Evolutionary conservation across 2,888 invertebrate genomes (phyloP).

Genomic region (Hirtodrosophila cameraria): DNA sequence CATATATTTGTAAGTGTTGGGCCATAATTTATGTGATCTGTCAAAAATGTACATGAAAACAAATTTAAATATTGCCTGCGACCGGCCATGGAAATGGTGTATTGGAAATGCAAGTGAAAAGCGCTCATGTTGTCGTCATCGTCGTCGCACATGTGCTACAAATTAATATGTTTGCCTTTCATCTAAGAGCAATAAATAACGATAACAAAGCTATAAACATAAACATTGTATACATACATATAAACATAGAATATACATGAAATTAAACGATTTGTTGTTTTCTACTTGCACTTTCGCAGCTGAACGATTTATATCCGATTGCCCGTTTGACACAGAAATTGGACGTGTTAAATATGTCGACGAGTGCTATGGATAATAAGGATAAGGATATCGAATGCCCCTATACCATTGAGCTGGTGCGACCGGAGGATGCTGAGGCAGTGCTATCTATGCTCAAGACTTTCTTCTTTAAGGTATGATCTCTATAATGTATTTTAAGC

Average conservation of each 20-base stretch:
- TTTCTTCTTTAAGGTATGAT: constrained; percentile 86
- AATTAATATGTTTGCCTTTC: constrained; percentile 67
- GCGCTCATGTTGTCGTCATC: constrained; percentile 18
- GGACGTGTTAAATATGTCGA: constrained; percentile 80
- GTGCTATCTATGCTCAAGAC: constrained; percentile 86
- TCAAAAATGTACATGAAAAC: constrained; percentile 55
- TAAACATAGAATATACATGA: constrained; percentile 5
- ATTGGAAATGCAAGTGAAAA: constrained; percentile 60
- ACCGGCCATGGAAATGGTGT: constrained; percentile 15
- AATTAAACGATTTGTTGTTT: constrained; percentile 54
- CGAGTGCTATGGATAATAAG: constrained; percentile 33
- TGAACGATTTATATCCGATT: constrained; percentile 83
- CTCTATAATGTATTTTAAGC: constrained; percentile 8
- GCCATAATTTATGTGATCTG: constrained; percentile 47
- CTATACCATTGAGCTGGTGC: constrained; percentile 83
- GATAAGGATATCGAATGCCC: constrained; percentile 60
- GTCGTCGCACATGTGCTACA: constrained; percentile 58
- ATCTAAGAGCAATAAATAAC: constrained; percentile 74
- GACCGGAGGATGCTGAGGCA: constrained; percentile 85
- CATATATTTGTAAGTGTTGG: constrained; percentile 9
- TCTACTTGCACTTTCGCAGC: constrained; percentile 65
- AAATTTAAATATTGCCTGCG: constrained; percentile 48
- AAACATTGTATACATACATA: not conserved
- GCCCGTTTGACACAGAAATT: constrained; percentile 82
- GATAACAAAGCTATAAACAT: constrained; percentile 30